Evolutionary conservation across 2,797 vertebrate genomes (phyloP), one percentile per base, ranked within the genome.

Genomic region (Threskiornis aethiopicus): DNA sequence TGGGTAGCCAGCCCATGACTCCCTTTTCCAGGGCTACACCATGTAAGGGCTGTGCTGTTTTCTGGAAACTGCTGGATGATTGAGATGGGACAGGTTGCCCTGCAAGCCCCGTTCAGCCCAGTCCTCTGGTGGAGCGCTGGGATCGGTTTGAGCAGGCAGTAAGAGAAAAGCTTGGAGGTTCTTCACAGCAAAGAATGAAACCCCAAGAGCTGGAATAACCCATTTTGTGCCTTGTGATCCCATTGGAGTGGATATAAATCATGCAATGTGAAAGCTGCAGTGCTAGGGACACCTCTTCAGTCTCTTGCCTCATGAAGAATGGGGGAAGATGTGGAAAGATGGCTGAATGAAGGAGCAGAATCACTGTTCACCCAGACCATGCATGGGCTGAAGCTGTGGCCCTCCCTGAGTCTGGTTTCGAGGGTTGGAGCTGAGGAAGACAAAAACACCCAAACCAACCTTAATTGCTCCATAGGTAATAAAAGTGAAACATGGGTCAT

Each of bases 311-410:
- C 35, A 47, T 87, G 66, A 28, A 72, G 47, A 65, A 41, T 3
- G 16, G 14, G 21, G 25, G 24, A 58, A 29, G 41, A 44, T 29
- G 55, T 69, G 62, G 37, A 31, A 49, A 52, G 42, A 31, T 17
- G 17, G 31, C 44, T 81, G 44, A 84, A 42, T 49, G 67, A 71
- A 64, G 57, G 59, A 86, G 39, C 35, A 77, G 57, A 57, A 35
- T 75, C 41, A 9, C 51, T 42, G 31, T 61, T 69, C 64, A 47
- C 41, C 21, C 90, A 80, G 35, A 66, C 41, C 24, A 3, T 24
- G 49, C 37, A 42, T 0, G 0, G 39, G 70, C 9, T 82, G 70
- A 84, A 82, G 75, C 69, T 0, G 0, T 44, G 31, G 33, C 22
- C 22, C n/a, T 80, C 28, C n/a, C 28, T 26, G 37, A 44, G 12